Evolutionary conservation across 2,888 invertebrate genomes (phyloP), one percentile per base, ranked within the genome.

Genomic region (Spicauda simplicius): DNA sequence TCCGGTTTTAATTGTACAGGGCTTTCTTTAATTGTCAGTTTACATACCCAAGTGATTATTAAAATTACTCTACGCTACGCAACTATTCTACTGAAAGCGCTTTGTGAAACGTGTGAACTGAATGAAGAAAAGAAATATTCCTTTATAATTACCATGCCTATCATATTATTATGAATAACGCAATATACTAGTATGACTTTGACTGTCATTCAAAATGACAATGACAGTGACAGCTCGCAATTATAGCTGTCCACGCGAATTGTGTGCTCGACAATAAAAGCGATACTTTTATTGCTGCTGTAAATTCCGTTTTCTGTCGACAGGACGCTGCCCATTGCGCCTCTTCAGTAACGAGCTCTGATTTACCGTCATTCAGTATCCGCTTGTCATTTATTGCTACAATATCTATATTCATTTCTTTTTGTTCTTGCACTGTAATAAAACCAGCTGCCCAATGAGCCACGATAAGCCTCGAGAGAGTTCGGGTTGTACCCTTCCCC

Each of bases 161-260:
- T 4, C 5, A 25, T 5, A 25, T 25, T 25, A 25, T 25, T 25
- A 25, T 25, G 25, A 4, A 5, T 25, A 25, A 25, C 25, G 5
- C 5, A 4, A 25, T 25, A 25, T 25, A 25, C 3, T 50, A 18
- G 10, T 18, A 1, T 18, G 18, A 18, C 18, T 45, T 2, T 1
- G 0, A n/a, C 45, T 45, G 45, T 45, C 50, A 50, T 85, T 81
- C 86, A 87, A 87, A 89, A 87, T 89, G 88, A 90, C 86, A 88
- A 83, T 79, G 77, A 79, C 55, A 45, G 84, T 37, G 37, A 37
- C 37, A 85, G 86, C 83, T 85, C 77, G 89, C 90, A 90, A 91
- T 90, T 90, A 91, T 89, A 87, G 84, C 88, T 87, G 91, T 89
- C 90, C 85, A 83, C 84, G 84, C 90, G 91, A 90, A 88, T 89